These are phyloP conservation scores for Heliconius hermathena DNA, from an alignment of 1,140 invertebrate species.

Conservation along the genomic window DNA sequence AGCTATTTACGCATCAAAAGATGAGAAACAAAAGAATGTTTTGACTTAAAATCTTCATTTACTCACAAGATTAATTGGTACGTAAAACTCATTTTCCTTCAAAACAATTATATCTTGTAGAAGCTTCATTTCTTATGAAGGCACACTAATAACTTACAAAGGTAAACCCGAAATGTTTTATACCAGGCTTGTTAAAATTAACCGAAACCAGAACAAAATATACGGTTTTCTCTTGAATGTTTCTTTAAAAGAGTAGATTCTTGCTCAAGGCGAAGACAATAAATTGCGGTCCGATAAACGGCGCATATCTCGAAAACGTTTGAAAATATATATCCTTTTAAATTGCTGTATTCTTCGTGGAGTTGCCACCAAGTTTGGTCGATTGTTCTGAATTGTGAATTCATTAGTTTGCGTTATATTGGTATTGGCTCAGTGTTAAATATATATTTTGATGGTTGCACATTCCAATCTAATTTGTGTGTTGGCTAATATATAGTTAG, in stretches of 20 bases:
- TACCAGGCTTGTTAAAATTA: conserved; percentile 10
- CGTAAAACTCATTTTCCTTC: neutral
- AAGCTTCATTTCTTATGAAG: conserved; percentile 3
- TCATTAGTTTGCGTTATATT: conserved; percentile 1
- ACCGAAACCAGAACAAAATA: conserved; percentile 3
- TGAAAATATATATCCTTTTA: conserved; percentile 49
- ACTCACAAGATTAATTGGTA: neutral
- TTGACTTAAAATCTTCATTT: neutral
- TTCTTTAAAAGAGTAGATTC: conserved; percentile 35
- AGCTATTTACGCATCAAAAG: too few species aligned
- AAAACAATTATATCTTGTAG: neutral
- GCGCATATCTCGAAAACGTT: conserved; percentile 24
- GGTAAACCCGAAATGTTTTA: conserved; percentile 9
- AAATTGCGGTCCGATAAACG: conserved; percentile 56
- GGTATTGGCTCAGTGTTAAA: neutral
- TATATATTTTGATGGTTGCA: neutral
- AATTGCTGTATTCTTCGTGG: conserved; percentile 39
- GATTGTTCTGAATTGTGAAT: conserved; percentile 10
- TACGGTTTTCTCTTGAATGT: conserved; percentile 12
- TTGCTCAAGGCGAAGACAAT: conserved; percentile 42
- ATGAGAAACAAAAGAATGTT: neutral
- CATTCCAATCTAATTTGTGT: neutral
- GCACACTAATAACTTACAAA: neutral
- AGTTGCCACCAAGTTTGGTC: conserved; percentile 9
- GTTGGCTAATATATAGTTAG: neutral